These are phyloP conservation scores for Anarrhichthys ocellatus DNA, from an alignment of 2,113 vertebrate genomes.

Conservation along the genomic window DNA sequence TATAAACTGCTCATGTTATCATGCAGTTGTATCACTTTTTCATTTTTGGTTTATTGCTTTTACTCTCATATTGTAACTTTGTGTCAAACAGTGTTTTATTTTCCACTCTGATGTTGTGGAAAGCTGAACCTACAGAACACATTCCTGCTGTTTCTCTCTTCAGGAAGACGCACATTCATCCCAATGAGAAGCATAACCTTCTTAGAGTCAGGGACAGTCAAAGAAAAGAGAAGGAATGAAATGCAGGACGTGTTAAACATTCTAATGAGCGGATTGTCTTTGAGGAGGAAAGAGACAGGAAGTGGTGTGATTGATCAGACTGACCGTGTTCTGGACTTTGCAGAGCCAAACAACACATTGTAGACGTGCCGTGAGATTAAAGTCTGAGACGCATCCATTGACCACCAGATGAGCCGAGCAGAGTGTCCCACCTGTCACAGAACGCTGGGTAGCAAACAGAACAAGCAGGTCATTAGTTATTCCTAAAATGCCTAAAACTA, in stretches of 20 bases:
- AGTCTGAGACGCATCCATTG: background rate
- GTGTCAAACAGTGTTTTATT: constrained; percentile 15
- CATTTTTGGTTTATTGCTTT: constrained; percentile 47
- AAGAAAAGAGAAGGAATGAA: background rate
- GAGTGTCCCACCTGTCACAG: background rate
- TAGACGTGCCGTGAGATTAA: background rate
- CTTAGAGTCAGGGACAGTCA: background rate
- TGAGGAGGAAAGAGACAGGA: background rate
- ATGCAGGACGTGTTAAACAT: background rate
- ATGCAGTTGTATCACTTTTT: constrained; percentile 39
- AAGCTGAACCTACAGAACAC: background rate
- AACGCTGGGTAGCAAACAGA: background rate
- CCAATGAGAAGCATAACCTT: background rate
- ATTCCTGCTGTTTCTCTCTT: background rate
- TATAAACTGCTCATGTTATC: constrained; percentile 39
- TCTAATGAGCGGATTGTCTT: background rate
- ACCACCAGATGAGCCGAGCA: background rate
- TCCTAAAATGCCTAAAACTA: background rate
- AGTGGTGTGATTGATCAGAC: background rate
- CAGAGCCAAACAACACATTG: background rate
- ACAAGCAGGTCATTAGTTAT: background rate
- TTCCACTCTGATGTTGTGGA: background rate
- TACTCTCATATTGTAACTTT: constrained; percentile 24
- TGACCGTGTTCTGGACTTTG: background rate
- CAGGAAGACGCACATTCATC: background rate